Evolutionary conservation across 1,140 invertebrate genomes (phyloP), one percentile per base, ranked within the genome.

Genomic region (Stegodyphus mimosarum): DNA sequence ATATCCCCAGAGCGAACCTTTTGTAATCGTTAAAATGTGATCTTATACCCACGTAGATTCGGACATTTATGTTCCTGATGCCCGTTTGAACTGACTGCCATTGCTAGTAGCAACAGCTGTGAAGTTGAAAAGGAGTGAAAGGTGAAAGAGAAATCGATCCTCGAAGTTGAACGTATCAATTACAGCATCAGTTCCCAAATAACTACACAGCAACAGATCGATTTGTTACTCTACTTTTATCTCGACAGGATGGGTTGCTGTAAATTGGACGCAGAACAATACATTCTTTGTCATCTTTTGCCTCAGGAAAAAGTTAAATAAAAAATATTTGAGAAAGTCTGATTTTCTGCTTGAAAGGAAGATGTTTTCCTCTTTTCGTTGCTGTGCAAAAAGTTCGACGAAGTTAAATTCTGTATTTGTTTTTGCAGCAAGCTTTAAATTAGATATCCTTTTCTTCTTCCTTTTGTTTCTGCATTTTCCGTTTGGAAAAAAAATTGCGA

Each of bases 201-300:
- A 85, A 85, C 83, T 85, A 85, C 67, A 77, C 9, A 63, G 67
- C 73, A 78, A 77, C 83, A 71, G 75, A 85, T 85, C 83, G 83
- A 85, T 85, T 63, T 72, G 71, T 83, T 83, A 83, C 71, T 53
- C 50, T 17, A 69, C 17, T 69, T 63, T 83, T 81, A 81, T 81
- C 79, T 63, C 53, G 79, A 81, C 69, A 81, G 79, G 55, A 72
- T 81, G 70, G 51, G 71, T 53, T 52, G 81, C 50, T 83, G 81
- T 83, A 83, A 83, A 83, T 83, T 83, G 71, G 73, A 83, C 81
- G 50, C 53, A 70, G 81, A 75, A 83, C 81, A 83, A 83, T 75
- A 50, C 63, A 60, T 74, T 53, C 81, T 83, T 83, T 83, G 72
- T 83, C 73, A 72, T 72, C 79, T 73, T 80, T 81, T 72, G 52